These are phyloP conservation scores for Perdita meconis DNA, from an alignment of 2,888 invertebrate genomes.

Conservation along the genomic window DNA sequence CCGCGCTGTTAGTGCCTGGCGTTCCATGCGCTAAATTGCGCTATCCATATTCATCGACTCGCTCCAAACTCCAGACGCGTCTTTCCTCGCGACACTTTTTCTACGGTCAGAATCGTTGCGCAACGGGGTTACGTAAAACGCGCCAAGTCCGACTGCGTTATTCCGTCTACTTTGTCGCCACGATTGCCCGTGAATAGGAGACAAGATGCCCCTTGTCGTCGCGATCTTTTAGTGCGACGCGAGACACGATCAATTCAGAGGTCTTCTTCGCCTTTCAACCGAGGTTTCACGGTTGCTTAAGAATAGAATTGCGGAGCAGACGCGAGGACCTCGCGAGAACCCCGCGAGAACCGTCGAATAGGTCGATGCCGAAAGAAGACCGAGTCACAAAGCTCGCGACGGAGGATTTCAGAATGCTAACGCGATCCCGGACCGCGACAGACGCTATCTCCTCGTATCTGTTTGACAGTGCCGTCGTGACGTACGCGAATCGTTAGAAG, in stretches of 20 bases:
- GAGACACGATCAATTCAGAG: not conserved
- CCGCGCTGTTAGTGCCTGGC: too few relatives aligned
- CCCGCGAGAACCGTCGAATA: too few relatives aligned
- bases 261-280: constrained; percentile 2
- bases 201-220: not conserved
- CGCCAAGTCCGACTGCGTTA: too few relatives aligned
- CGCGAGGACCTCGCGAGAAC: not conserved
- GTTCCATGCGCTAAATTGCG: too few relatives aligned
- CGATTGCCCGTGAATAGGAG: not conserved
- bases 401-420: not conserved
- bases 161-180: not conserved
- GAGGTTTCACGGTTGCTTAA: constrained; percentile 6
- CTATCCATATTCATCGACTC: too few relatives aligned
- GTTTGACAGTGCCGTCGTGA: too few relatives aligned
- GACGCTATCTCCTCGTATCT: not conserved
- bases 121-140: not conserved
- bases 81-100: too few relatives aligned
- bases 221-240: not conserved
- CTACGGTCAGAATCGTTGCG: too few relatives aligned
- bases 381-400: not conserved
- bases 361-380: not conserved
- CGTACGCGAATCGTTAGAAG: not conserved
- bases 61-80: too few relatives aligned
- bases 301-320: constrained; percentile 32
- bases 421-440: not conserved